These are phyloP conservation scores for Circaetus cinerascens DNA, from an alignment of 2,113 vertebrate genomes.

Conservation along the genomic window DNA sequence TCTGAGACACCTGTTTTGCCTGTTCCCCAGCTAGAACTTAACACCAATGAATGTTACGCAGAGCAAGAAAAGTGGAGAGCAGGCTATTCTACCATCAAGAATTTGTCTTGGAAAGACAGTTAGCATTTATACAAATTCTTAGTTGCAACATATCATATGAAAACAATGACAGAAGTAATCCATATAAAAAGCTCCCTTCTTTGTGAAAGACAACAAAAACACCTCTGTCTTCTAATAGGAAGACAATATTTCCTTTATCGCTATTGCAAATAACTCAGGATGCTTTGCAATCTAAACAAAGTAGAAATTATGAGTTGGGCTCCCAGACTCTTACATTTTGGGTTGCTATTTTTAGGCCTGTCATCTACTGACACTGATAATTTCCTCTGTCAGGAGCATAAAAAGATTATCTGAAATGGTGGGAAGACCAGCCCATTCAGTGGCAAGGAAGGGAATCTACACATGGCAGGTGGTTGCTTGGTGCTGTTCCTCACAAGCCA, in stretches of 20 bases:
- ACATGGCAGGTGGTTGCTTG: background rate
- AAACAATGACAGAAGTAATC: background rate
- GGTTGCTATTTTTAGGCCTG: background rate
- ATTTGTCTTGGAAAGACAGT: background rate
- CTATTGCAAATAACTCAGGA: background rate
- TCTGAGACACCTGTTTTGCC: background rate
- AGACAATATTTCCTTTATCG: background rate
- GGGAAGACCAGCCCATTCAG: background rate
- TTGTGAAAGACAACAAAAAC: background rate
- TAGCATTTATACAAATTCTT: background rate
- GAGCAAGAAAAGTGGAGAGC: background rate
- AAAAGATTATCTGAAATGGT: background rate
- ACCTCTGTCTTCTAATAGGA: background rate
- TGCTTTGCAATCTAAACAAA: background rate
- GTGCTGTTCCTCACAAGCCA: background rate
- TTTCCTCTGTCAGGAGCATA: background rate
- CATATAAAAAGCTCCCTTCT: background rate
- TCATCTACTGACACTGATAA: background rate
- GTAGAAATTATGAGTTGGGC: background rate
- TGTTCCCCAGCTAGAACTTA: background rate
- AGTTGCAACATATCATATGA: background rate
- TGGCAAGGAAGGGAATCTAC: background rate
- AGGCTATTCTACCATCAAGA: background rate
- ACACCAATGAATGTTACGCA: fast-evolving
- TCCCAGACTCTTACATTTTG: background rate